Base-by-base conservation (phyloP, 2,888 invertebrate species). In the Diadegma fenestrale region DNA sequence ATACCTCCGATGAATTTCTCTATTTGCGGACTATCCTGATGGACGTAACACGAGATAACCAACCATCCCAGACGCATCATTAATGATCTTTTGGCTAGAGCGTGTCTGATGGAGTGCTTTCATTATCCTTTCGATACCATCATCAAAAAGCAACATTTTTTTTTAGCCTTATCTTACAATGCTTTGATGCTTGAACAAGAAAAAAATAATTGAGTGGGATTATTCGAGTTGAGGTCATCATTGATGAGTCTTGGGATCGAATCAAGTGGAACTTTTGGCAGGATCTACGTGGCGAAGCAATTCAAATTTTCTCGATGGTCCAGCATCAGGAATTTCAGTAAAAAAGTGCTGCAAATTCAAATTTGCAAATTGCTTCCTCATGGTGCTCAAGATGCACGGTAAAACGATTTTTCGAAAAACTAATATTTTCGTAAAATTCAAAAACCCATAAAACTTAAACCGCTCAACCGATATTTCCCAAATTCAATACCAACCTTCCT, bases 71-170 rank as follows among this genome's bases (percentile, higher is more conserved):
- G 72, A 72, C 26, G 58, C 37, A 58, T 58, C 72, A 58, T 58
- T 72, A 72, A 72, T 83, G 83, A 83, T 80, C 69, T 79, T n/a
- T n/a, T 75, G 69, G 61, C 54, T 80, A 48, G 63, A 41, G 22
- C 48, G 63, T 64, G 69, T 37, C 79, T 45, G 83, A 83, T 68
- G 51, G 79, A 83, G 63, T 83, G 79, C 43, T 61, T 83, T 75
- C 66, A 80, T 83, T 83, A 83, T 69, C 73, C n/a, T 26, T 75
- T 30, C 19, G 48, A 73, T 73, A 33, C 63, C 58, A 33, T 58
- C 41, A 41, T 26, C 26, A 58, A n/a, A 37, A 68, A 17, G 41
- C 22, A 37, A 14, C 17, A 37, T 41, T 72, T 54, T 72, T 54
- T 58, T 58, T 72, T 14, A 41, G 30, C 22, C 48, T 19, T 58